Evolutionary conservation across 2,797 vertebrate genomes (phyloP), one percentile per base, ranked within the genome.

Genomic region (Chelon auratus): DNA sequence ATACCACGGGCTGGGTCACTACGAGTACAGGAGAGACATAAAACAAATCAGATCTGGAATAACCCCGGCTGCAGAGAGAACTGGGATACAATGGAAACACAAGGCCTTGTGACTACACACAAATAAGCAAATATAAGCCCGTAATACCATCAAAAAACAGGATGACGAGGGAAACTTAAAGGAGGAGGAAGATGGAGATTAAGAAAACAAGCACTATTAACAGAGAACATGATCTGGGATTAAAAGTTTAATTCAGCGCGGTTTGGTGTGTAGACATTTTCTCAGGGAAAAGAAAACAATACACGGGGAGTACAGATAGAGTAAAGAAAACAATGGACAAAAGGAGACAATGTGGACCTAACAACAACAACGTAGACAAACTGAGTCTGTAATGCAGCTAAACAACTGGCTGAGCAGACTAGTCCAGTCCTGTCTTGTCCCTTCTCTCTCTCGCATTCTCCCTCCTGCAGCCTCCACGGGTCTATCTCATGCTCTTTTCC

Each of bases 11-110:
- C 80, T 89, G 90, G 92, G 93, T 93, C 92, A 93, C 87, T 83
- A 85, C 22, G 64, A 91, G 91, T 93, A 93, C 93, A 93, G 88
- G 91, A 84, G 85, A 93, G 83, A 92, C 91, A 90, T 93, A 90
- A 93, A 93, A 92, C 87, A 90, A 88, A 86, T 88, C 83, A 73
- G 81, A 89, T 87, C 89, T 90, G 80, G 85, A 90, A 89, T 87
- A 87, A 92, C 86, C 90, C 47, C 11, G 74, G 60, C 72, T 78
- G 48, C 61, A 77, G n/a, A 81, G 78, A 81, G 69, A 88, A 72
- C 73, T 40, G 57, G 67, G 62, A 78, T 62, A 72, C 75, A 78
- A 74, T 77, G 75, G 67, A 87, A 87, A 89, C 61, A 79, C 77
- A 83, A 22, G 24, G 71, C 24, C 61, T 59, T 79, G 68, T 42